Base-by-base conservation (phyloP, 1,140 invertebrate species). In the Hyphantria cunea region DNA sequence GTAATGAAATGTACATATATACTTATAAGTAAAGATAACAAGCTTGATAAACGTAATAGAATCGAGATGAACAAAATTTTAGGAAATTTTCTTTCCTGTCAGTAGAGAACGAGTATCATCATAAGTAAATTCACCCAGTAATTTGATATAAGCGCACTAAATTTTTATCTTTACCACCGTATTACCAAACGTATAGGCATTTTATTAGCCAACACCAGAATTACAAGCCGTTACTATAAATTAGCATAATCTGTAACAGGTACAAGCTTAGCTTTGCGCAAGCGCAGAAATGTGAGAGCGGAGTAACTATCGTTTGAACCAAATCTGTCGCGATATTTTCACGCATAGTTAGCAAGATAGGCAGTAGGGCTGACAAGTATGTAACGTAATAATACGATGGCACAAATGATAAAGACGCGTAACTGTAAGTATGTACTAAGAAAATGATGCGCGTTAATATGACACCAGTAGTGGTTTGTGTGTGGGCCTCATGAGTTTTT, bases 281-380 rank as follows among this genome's bases (percentile, higher is more conserved):
- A 58, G 7, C n/a, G 7, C 42, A 47, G 42, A 37, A 47, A 56
- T 48, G 44, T 42, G n/a, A 32, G 33, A 7, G 2, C 44, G 6
- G 32, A 25, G 15, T 37, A 17, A 37, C 32, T 58, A 58, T 58
- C 55, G 15, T 49, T 49, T 58, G 55, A 25, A 58, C 55, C 48
- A 49, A 58, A 58, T 58, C 55, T 58, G 55, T 58, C 55, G 55
- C 45, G 34, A 34, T 33, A 49, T 49, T 58, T 48, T 56, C 54
- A 47, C 44, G 44, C 53, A 6, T 32, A 37, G 42, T 37, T 34
- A 47, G 12, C 10, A 13, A 56, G 54, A 32, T 32, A 44, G 32
- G 12, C 25, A n/a, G 9, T 33, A 56, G 54, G 44, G 42, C 14
- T 56, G 54, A 25, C 45, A 25, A 6, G 33, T 10, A 14, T 37